These are phyloP conservation scores for Microlaimidae sp. DNA, from an alignment of 2,888 invertebrate genomes.

Conservation along the genomic window DNA sequence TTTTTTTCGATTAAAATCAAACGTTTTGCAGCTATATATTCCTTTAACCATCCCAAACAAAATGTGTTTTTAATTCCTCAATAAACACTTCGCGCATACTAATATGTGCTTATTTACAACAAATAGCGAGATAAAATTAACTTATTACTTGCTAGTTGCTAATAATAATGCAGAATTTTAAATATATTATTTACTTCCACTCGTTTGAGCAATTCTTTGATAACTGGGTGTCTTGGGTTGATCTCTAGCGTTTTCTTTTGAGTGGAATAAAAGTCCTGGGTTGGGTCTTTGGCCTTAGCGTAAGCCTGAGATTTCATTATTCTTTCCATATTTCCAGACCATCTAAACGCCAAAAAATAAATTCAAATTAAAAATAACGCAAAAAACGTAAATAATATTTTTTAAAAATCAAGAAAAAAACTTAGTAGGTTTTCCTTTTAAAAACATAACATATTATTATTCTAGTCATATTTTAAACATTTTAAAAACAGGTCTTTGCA, in stretches of 20 bases:
- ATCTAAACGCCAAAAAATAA: too few species aligned
- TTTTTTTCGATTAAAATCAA: not conserved
- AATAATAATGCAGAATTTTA: not conserved
- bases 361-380: too few species aligned
- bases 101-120: too few species aligned
- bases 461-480: too few species aligned
- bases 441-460: too few species aligned
- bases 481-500: too few species aligned
- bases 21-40: not conserved
- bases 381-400: too few species aligned
- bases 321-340: constrained; percentile 99
- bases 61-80: not conserved
- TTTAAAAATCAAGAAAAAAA: too few species aligned
- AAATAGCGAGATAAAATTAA: too few species aligned
- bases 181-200: constrained; percentile 44
- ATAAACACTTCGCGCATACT: not conserved
- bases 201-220: constrained; percentile 68
- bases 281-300: constrained; percentile 79
- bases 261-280: constrained; percentile 49
- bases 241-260: constrained; percentile 94
- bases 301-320: constrained; percentile 75
- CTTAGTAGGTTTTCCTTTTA: too few species aligned
- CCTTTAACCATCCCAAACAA: not conserved
- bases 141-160: not conserved
- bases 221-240: constrained; percentile 87